Conservation (phyloP, 2,797 vertebrate species). For the Aotus griseimembra region DNA sequence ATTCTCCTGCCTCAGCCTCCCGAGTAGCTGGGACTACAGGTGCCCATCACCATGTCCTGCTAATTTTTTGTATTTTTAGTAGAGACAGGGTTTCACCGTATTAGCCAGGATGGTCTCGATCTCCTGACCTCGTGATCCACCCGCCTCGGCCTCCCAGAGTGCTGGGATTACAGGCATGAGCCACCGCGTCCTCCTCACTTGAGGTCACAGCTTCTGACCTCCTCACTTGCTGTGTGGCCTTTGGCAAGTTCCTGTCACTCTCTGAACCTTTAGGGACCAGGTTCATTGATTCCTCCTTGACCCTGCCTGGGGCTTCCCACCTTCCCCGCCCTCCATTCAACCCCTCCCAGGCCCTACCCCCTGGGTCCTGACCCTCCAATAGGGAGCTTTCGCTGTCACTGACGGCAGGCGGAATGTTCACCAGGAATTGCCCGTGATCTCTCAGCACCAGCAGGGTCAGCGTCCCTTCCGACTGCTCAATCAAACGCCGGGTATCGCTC, state of each 20-base stretch:
- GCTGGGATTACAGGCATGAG: no score
- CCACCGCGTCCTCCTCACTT: no score
- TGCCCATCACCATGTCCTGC: no score
- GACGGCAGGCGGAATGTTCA: constrained; percentile 91
- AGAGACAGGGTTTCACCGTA: no score
- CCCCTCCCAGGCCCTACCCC: background rate
- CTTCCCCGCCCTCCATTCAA: background rate
- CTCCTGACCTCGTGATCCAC: no score
- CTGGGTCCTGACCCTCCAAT: constrained; percentile 89
- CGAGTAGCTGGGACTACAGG: no score
- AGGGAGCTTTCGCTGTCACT: constrained; percentile 91
- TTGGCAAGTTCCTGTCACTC: background rate
- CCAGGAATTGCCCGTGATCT: constrained; percentile 92
- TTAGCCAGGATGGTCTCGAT: no score
- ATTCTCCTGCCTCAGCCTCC: no score
- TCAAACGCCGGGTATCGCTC: constrained; percentile 94
- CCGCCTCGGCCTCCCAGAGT: no score
- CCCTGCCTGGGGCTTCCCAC: background rate
- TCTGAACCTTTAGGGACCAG: background rate
- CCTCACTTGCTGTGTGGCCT: background rate
- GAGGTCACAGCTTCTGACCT: background rate
- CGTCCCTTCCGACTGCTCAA: constrained; percentile 93
- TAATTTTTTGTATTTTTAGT: no score
- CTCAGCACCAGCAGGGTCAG: constrained; percentile 93
- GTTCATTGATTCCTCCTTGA: background rate